Evolutionary conservation across 35 echinoderm and acorn worm species (phyloP).

Genomic region (Ptychodera flava): DNA sequence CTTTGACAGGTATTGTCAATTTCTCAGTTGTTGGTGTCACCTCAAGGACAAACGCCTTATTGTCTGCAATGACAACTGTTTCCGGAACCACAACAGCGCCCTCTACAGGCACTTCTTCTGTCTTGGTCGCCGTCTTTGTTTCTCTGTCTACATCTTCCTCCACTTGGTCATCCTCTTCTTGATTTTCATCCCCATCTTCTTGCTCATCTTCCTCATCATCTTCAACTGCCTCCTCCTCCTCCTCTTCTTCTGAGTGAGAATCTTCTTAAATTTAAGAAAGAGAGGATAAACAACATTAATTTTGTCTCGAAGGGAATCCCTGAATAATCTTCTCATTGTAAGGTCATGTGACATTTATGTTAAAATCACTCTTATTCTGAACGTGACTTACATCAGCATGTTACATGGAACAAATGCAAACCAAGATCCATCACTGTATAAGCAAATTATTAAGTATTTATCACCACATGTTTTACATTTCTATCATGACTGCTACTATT

Average conservation of each 20-base stretch:
- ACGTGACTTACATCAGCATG: too few relatives aligned
- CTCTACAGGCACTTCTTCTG: neutral
- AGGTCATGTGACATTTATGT: too few relatives aligned
- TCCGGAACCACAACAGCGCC: neutral
- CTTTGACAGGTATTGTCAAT: neutral
- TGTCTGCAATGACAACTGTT: neutral
- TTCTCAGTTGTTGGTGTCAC: neutral
- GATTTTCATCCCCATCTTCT: neutral
- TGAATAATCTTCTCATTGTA: too few relatives aligned
- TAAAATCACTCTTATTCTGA: too few relatives aligned
- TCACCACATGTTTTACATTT: too few relatives aligned
- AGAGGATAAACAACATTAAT: too few relatives aligned
- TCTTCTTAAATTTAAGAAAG: too few relatives aligned
- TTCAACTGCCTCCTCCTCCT: neutral
- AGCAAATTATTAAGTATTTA: too few relatives aligned
- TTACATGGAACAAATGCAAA: too few relatives aligned
- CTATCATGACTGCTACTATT: too few relatives aligned
- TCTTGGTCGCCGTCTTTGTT: neutral
- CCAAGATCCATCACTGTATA: too few relatives aligned
- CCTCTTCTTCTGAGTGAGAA: neutral
- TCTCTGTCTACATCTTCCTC: neutral
- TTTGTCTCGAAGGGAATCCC: too few relatives aligned
- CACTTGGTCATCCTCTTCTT: neutral
- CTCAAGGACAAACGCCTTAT: neutral
- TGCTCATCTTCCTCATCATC: neutral